Evolutionary conservation across 2,113 vertebrate species (phyloP), one percentile per base, ranked within the genome.

Genomic region (Plecotus auritus): DNA sequence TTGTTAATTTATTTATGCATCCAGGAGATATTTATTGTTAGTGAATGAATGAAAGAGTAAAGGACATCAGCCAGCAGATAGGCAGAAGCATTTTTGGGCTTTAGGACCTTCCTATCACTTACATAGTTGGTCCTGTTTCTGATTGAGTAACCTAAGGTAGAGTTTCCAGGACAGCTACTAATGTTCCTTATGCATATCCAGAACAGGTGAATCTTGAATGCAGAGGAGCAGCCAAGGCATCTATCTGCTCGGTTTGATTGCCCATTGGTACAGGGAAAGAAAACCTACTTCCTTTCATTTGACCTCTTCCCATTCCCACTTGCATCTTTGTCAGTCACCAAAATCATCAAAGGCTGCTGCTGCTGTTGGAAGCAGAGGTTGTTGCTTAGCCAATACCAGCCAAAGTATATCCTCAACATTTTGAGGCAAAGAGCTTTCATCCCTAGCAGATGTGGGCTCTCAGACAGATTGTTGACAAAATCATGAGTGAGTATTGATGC

Each of bases 231-330:
- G 56, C 17, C 61, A 49, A 80, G 30, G 18, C 11, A 22, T 83
- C 85, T 86, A 11, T 85, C 82, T 85, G 17, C 20, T 45, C 32
- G 92, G 37, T 61, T 61, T 67, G 9, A 45, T 59, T 82, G 37
- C 32, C 66, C 13, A 85, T 90, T 85, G 61, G 92, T 35, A 77
- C 22, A 69, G 37, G 47, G 70, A 49, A 74, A 64, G 84, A 64
- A 83, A 73, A 88, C 70, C 59, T 59, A 69, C 0, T 64, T 94
- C 76, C 80, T 90, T 95, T 95, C 85, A 73, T 64, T 70, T 88
- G 49, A n/a, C 35, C 14, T 78, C 73, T 85, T 92, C 22, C 40
- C 51, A n/a, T 85, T 64, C 30, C 56, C 42, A 22, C 26, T 67
- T 85, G n/a, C 8, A 77, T 47, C n/a, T 81, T 66, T 81, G 49